phyloP scores from a whole-genome alignment of 2,888 invertebrate genomes.

The Cheilosia grossa region DNA sequence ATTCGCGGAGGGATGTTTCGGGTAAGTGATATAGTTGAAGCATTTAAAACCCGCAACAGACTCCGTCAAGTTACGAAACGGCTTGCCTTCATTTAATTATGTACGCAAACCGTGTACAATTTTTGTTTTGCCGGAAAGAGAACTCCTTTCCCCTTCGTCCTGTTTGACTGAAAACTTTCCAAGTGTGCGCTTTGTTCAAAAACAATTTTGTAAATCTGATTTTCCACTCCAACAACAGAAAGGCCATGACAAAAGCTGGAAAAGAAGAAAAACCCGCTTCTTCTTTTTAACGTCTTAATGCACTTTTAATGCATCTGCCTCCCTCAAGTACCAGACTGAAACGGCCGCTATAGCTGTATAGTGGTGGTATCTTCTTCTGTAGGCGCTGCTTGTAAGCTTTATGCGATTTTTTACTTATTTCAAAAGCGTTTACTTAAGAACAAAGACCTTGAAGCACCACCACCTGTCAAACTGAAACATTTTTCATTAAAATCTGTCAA shows the following conservation, averaged over 20 bases:
- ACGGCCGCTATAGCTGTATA: background rate
- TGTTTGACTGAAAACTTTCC: slow-evolving; percentile 24
- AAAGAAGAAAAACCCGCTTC: slow-evolving; percentile 23
- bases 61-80: slow-evolving; percentile 49
- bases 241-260: slow-evolving; percentile 39
- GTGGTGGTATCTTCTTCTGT: background rate
- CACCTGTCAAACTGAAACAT: slow-evolving; percentile 69
- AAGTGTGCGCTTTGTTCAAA: slow-evolving; percentile 32
- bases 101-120: background rate
- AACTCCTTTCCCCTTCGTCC: background rate
- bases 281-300: slow-evolving; percentile 63
- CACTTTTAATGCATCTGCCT: slow-evolving; percentile 71
- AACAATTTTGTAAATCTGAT: slow-evolving; percentile 61
- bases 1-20: background rate
- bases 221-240: slow-evolving; percentile 70
- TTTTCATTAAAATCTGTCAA: slow-evolving; percentile 71
- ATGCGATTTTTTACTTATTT: slow-evolving; percentile 8
- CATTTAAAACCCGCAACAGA: slow-evolving; percentile 19
- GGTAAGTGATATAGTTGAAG: background rate
- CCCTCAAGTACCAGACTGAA: slow-evolving; percentile 13
- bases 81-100: slow-evolving; percentile 46
- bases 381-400: background rate
- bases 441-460: slow-evolving; percentile 56
- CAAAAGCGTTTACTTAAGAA: slow-evolving; percentile 49
- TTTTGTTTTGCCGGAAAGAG: background rate